These are phyloP conservation scores for Vanessa cardui DNA, from an alignment of 2,888 invertebrate species.

Conservation along the genomic window DNA sequence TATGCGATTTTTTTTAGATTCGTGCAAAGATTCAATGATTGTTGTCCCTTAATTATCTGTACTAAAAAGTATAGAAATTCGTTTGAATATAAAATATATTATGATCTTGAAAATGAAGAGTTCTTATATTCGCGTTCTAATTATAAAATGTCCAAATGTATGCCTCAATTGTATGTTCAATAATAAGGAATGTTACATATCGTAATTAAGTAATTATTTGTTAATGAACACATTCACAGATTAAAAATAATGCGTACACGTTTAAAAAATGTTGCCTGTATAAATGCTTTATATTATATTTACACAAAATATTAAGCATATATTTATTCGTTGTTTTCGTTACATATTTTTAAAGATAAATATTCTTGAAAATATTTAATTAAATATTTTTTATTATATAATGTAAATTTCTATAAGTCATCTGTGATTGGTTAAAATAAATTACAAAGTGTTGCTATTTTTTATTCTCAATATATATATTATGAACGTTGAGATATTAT, in stretches of 20 bases:
- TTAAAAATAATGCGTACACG: background rate
- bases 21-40: too few species aligned
- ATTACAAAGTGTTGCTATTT: slow-evolving; percentile 3
- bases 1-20: too few species aligned
- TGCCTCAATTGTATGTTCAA: background rate
- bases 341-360: background rate
- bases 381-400: background rate
- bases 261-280: background rate
- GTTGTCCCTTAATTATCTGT: too few species aligned
- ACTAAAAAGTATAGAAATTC: too few species aligned
- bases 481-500: background rate
- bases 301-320: slow-evolving; percentile 1
- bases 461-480: background rate
- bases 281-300: slow-evolving; percentile 7
- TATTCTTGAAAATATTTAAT: background rate
- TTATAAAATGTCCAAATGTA: background rate
- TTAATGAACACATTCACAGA: background rate
- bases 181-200: slow-evolving; percentile 2
- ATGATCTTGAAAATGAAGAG: too few species aligned
- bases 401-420: background rate
- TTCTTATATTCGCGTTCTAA: too few species aligned
- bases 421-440: slow-evolving; percentile 5
- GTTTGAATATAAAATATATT: too few species aligned
- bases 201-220: background rate
- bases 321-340: background rate